Conservation (phyloP, 2,113 vertebrate species). For the Cochlearius cochlearius region DNA sequence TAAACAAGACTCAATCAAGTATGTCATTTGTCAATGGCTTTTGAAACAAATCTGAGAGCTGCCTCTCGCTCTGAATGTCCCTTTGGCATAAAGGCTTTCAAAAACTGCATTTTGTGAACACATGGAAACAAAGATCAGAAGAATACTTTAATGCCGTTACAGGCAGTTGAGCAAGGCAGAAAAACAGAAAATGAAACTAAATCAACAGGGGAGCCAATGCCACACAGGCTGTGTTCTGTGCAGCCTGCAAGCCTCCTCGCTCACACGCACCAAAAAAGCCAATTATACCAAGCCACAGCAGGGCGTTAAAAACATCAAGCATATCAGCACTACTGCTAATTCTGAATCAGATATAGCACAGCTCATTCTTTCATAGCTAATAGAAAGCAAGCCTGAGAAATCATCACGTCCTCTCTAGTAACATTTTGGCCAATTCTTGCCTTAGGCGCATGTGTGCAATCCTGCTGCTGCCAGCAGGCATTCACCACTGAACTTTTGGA, state of each 20-base stretch:
- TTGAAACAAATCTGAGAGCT: slow-evolving; percentile 1
- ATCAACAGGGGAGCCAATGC: slow-evolving; percentile 61
- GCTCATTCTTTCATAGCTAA: background rate
- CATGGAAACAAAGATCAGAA: slow-evolving; percentile 65
- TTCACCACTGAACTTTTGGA: rapidly evolving
- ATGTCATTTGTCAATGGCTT: background rate
- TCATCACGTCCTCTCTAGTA: background rate
- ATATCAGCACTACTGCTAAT: background rate
- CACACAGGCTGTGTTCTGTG: slow-evolving; percentile 19
- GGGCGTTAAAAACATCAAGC: background rate
- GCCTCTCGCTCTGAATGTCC: slow-evolving; percentile 17
- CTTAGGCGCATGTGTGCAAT: rapidly evolving
- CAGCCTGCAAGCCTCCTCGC: background rate
- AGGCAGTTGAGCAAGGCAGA: slow-evolving; percentile 66
- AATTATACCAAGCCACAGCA: background rate
- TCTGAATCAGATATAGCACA: background rate
- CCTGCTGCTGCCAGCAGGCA: background rate
- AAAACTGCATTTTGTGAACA: slow-evolving; percentile 40
- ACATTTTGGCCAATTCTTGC: background rate
- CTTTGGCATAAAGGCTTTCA: slow-evolving; percentile 27
- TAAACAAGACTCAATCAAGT: background rate
- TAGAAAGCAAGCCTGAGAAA: background rate
- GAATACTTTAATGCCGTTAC: slow-evolving; percentile 57
- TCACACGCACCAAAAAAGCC: background rate
- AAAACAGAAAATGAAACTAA: slow-evolving; percentile 74